phyloP scores from a whole-genome alignment of 2,797 vertebrate genomes.

The Poeciliopsis infans region DNA sequence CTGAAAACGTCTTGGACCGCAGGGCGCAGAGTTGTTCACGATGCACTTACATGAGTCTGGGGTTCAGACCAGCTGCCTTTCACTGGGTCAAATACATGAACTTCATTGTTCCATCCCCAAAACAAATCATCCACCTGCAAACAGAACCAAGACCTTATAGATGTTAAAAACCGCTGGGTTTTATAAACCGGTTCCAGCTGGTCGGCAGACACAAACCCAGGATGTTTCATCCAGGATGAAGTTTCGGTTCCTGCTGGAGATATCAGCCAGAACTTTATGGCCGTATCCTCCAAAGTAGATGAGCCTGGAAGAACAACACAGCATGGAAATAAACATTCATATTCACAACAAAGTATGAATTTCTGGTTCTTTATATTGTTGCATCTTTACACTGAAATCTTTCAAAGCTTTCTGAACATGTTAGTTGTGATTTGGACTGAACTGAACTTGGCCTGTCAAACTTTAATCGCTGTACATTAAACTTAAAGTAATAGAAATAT shows the following conservation, averaged over 20 bases:
- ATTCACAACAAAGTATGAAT: neutral
- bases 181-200: neutral
- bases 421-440: too few species aligned
- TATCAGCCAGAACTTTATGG: constrained; percentile 85
- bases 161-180: neutral
- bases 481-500: too few species aligned
- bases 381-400: too few species aligned
- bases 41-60: constrained; percentile 80
- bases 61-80: constrained; percentile 87
- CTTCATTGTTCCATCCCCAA: constrained; percentile 97
- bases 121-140: constrained; percentile 87
- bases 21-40: neutral
- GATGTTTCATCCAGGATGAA: constrained; percentile 93
- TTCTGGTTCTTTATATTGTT: too few species aligned
- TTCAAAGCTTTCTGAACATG: too few species aligned
- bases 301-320: constrained; percentile 76
- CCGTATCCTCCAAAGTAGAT: constrained; percentile 97
- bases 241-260: constrained; percentile 79
- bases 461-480: too few species aligned
- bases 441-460: too few species aligned
- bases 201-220: constrained; percentile 80
- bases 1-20: neutral
- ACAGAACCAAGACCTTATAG: neutral
- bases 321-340: neutral
- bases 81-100: constrained; percentile 90